Base-by-base conservation (phyloP, 2,888 invertebrate genomes). In the Serripes groenlandicus region DNA sequence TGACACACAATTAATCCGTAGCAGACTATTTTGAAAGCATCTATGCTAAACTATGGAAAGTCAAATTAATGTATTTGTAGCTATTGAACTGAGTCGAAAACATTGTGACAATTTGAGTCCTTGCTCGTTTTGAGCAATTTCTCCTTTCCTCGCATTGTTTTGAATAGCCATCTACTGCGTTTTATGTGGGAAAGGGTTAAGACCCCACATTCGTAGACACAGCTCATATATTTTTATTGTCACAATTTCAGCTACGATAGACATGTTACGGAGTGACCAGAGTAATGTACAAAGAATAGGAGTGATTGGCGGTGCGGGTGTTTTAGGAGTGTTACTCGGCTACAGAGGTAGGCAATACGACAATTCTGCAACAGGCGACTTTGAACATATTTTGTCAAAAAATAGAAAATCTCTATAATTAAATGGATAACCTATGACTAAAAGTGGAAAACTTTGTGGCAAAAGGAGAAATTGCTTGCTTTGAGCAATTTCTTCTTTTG, bases 241-340 rank as follows among this genome's bases (percentile, higher is more conserved):
- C 60, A 26, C 70, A 68, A 37, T 81, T 86, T 0, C 83, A 92
- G 92, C 81, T 42, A 75, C 87, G 4, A 72, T 92, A 56, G 87
- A 90, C 54, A 89, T 88, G 62, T 74, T 92, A 42, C 88, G 90
- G 73, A 90, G 90, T 75, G 92, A 93, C 81, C 90, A 92, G 11
- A 90, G 90, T 32, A 83, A 88, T 15, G 69, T 93, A 26, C 92
- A 92, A 21, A 87, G 91, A 52, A 88, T 90, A 11, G 90, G 85
- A 7, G 86, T 93, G 58, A 92, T 94, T 75, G 90, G 92, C 3
- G 89, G 92, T 9, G 90, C 92, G 23, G 93, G 92, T 7, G 81
- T 92, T 5, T 92, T 91, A 23, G 93, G 93, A 7, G 81, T 92
- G 28, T 85, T 93, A 1, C 88, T 91, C 21, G 93, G 92, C 9